Base-by-base conservation (phyloP, 2,113 vertebrate species). In the Ailuropoda melanoleuca region DNA sequence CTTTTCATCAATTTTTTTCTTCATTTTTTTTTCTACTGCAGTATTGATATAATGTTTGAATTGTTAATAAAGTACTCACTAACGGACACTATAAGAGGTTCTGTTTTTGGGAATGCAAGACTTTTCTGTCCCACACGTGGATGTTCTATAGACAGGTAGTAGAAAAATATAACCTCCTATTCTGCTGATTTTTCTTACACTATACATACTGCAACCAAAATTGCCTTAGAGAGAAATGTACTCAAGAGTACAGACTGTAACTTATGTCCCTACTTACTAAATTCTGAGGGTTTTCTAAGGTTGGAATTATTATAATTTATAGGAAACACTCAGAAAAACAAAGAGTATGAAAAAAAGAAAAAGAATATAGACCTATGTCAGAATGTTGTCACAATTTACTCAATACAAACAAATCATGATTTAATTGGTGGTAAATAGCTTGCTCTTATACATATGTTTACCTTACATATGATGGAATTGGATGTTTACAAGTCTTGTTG, bases 401-500 rank as follows among this genome's bases (percentile, higher is more conserved):
- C 43, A 94, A 94, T 19, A 94, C 9, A 94, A 94, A 68, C 21
- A 97, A 82, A 84, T 90, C 18, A 74, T 23, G 29, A 68, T 92
- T 72, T 78, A 92, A 90, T 72, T 81, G 34, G 13, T 34, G 6
- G 17, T n/a, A 18, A 96, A 89, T 0, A 83, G 55, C 34, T 77
- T 83, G 26, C 18, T 94, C 39, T 90, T 29, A 84, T 75, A 77
- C 11, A 6, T 46, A 95, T 70, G 37, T 31, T 78, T 83, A 88
- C 48, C 26, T 77, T 58, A 48, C 18, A 0, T 19, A 56, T 37
- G 11, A 11, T 75, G 3, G 21, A 94, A 95, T 0, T 62, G 56
- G 90, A 24, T 37, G 31, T 50, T 95, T 88, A 78, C 6, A 48
- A 86, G 1, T 46, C n/a, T 58, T 90, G 19, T 26, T 77, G 37